Percentiles rank a stretch among this genome's conserved stretches.
These are phyloP conservation scores for Neoseiulus cucumeris DNA, from an alignment of 1,140 invertebrate genomes.

Conservation along the genomic window DNA sequence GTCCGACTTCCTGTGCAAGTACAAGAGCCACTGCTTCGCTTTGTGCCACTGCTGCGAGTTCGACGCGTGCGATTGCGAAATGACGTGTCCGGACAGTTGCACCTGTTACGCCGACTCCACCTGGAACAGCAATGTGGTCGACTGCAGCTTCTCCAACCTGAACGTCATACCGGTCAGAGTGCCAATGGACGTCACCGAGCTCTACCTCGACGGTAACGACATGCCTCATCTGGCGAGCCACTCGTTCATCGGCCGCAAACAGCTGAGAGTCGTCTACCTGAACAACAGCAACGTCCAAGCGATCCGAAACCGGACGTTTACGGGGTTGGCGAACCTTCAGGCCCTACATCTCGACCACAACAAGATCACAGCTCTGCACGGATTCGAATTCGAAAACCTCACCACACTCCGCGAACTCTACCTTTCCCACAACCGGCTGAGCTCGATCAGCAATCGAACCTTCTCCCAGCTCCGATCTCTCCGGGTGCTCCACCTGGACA, in stretches of 20 bases:
- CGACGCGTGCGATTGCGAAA: conserved; percentile 82
- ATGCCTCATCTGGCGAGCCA: conserved; percentile 62
- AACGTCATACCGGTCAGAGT: conserved; percentile 51
- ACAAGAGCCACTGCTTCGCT: conserved; percentile 76
- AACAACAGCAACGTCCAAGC: conserved; percentile 62
- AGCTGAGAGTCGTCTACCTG: conserved; percentile 59
- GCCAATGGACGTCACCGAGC: conserved; percentile 79
- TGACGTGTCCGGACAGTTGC: conserved; percentile 76
- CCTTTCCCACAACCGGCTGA: conserved; percentile 62
- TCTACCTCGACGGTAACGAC: conserved; percentile 73
- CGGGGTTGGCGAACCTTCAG: conserved; percentile 57
- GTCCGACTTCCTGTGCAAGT: conserved; percentile 67
- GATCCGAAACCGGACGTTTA: conserved; percentile 78
- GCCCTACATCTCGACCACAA: conserved; percentile 68
- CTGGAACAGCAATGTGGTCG: conserved; percentile 76
- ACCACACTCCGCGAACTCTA: conserved; percentile 57
- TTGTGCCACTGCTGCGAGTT: conserved; percentile 83
- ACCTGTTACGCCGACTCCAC: conserved; percentile 67
- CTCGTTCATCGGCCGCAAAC: conserved; percentile 73
- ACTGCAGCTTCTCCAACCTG: conserved; percentile 40
- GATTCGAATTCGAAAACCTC: conserved; percentile 72
- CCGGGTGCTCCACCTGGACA: conserved; percentile 56
- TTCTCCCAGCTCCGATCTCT: conserved; percentile 51
- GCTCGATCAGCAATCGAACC: conserved; percentile 54
- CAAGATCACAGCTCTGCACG: conserved; percentile 49